Base-by-base conservation (phyloP, 2,113 vertebrate genomes). In the Polypterus senegalus region DNA sequence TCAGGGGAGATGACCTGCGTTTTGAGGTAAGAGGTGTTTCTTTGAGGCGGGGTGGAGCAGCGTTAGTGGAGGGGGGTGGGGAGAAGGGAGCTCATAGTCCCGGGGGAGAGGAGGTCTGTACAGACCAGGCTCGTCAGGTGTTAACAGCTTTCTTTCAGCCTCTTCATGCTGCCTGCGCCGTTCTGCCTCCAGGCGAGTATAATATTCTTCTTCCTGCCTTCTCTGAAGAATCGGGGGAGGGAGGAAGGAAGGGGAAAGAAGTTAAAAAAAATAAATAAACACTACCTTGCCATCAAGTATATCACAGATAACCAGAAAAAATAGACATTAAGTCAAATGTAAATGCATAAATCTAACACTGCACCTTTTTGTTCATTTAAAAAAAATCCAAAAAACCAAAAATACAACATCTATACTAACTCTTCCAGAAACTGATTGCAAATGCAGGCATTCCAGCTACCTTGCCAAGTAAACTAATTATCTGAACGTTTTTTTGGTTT, bases 1-100 rank as follows among this genome's bases (percentile, higher is more conserved):
- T 97, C 94, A 61, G 95, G 93, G 82, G 95, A 96, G 79, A 89
- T 81, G 82, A 88, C 91, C 88, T 95, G 95, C 62, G 93, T 91
- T 95, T 97, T 97, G 88, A 97, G 93, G 93, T 91, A 95, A 86
- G 94, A 97, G 81, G 93, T 84, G 77, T 95, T 92, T 88, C 93
- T 92, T 86, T 97, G 95, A 74, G 95, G 93, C 62, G 94, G 96
- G 92, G 91, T 64, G 94, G 94, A 79, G 96, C 94, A 78, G 85
- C 75, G 69, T 84, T 81, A 77, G 86, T 77, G 74, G 75, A 82
- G 62, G 78, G 77, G 79, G 77, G 67, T 47, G 74, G 64, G 70
- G 74, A 70, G 85, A 58, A 46, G 78, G 83, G 78, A 89, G 91
- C 76, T 93, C 91, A 80, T 97, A 98, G 79, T 97, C 93, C 86